Conservation (phyloP, 2,797 vertebrate genomes). For the Chelonia mydas region DNA sequence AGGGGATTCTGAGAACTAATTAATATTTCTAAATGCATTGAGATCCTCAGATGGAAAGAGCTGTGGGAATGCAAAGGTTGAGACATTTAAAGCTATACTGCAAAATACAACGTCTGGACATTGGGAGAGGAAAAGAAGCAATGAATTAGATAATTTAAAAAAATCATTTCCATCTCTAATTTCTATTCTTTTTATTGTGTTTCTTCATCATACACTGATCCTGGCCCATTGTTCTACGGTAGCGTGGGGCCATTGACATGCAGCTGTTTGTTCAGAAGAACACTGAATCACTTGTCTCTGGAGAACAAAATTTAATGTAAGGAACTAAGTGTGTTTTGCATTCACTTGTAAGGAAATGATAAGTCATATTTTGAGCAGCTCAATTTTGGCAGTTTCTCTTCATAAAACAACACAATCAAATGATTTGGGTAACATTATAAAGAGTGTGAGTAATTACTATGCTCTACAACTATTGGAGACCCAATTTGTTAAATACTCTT, state of each 20-base stretch:
- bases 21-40: background rate
- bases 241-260: background rate
- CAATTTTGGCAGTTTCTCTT: background rate
- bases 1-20: background rate
- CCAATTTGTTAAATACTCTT: background rate
- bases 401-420: background rate
- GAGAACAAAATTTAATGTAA: background rate
- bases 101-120: background rate
- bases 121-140: background rate
- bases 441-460: background rate
- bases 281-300: background rate
- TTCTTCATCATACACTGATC: background rate
- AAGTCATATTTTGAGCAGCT: background rate
- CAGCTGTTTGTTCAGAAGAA: background rate
- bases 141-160: background rate
- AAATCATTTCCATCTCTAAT: background rate
- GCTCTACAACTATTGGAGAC: background rate
- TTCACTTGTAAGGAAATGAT: background rate
- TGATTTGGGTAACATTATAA: background rate
- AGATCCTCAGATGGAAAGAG: background rate
- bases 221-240: background rate
- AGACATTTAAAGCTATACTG: background rate
- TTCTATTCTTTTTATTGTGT: background rate
- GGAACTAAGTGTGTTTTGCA: background rate
- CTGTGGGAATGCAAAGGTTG: background rate